Percentiles rank a stretch among this genome's conserved stretches.
These are phyloP conservation scores for Chelonia mydas DNA, from an alignment of 2,797 vertebrate species.

Conservation along the genomic window DNA sequence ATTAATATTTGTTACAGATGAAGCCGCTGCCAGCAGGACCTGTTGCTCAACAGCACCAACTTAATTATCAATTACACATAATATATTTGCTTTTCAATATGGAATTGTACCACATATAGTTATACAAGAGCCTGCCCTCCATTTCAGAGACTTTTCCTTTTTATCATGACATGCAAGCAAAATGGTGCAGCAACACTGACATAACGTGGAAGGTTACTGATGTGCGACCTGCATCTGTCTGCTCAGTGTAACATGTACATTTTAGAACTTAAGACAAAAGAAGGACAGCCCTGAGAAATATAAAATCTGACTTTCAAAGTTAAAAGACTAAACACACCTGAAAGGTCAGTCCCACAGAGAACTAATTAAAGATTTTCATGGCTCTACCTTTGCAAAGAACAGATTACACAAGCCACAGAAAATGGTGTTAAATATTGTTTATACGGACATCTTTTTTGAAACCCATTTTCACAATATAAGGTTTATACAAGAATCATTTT, in stretches of 20 bases:
- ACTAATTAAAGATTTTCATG: not conserved
- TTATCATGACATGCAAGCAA: slow-evolving; percentile 13
- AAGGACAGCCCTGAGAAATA: not conserved
- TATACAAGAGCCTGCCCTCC: slow-evolving; percentile 22
- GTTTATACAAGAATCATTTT: not conserved
- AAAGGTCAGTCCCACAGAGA: slow-evolving; percentile 13
- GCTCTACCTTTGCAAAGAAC: not conserved
- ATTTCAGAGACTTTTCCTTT: slow-evolving; percentile 47
- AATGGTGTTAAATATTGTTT: not conserved
- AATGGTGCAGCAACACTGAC: not conserved
- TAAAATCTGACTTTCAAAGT: not conserved
- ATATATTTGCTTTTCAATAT: slow-evolving; percentile 63
- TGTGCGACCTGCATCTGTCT: not conserved
- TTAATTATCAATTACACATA: slow-evolving; percentile 66
- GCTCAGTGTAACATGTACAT: not conserved
- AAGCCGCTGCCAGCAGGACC: slow-evolving; percentile 72
- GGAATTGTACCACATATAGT: not conserved
- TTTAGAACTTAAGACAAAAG: slow-evolving; percentile 51
- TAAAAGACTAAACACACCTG: not conserved
- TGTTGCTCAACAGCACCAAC: slow-evolving; percentile 70
- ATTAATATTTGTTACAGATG: slow-evolving; percentile 54
- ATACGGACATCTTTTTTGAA: not conserved
- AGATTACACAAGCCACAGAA: accelerated
- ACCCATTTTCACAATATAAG: not conserved
- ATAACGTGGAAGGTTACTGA: slow-evolving; percentile 27